Conservation (phyloP, 2,888 invertebrate species). For the Creontiades dilutus region DNA sequence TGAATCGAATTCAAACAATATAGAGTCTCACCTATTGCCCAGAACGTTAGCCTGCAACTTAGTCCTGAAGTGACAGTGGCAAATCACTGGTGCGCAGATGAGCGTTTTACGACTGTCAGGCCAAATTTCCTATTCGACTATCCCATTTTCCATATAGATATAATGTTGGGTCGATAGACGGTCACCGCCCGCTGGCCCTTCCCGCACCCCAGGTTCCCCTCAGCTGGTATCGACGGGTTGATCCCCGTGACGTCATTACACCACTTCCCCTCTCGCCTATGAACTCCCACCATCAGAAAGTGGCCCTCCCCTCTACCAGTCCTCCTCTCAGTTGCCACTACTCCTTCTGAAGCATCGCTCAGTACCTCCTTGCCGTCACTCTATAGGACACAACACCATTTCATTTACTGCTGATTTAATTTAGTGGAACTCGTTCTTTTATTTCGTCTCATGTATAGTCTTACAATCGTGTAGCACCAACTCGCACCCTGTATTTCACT, state of each 20-base stretch:
- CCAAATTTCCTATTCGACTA: neutral
- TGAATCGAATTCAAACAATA: too few species aligned
- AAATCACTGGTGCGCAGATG: neutral
- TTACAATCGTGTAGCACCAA: neutral
- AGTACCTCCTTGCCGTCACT: constrained; percentile 65
- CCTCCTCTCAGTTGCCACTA: constrained; percentile 53
- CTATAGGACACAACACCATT: constrained; percentile 11
- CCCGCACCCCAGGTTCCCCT: constrained; percentile 5
- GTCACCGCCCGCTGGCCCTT: constrained; percentile 18
- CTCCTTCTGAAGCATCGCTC: constrained; percentile 62
- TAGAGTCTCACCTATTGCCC: too few species aligned
- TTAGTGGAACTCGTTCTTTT: constrained; percentile 48
- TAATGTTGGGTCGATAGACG: constrained; percentile 61
- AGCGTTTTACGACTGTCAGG: neutral
- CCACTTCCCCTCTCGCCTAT: constrained; percentile 34
- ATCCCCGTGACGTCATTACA: constrained; percentile 43
- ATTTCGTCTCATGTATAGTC: constrained; percentile 48
- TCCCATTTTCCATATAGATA: constrained; percentile 53
- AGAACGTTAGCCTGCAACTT: too few species aligned
- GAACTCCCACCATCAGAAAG: neutral
- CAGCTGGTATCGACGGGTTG: constrained; percentile 64
- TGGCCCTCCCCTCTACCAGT: constrained; percentile 60
- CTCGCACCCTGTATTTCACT: constrained; percentile 24
- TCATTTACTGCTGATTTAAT: constrained; percentile 31
- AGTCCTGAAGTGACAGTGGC: too few species aligned